Evolutionary conservation across 1,140 invertebrate genomes (phyloP).

Genomic region (Yoshiicerus persimilis): DNA sequence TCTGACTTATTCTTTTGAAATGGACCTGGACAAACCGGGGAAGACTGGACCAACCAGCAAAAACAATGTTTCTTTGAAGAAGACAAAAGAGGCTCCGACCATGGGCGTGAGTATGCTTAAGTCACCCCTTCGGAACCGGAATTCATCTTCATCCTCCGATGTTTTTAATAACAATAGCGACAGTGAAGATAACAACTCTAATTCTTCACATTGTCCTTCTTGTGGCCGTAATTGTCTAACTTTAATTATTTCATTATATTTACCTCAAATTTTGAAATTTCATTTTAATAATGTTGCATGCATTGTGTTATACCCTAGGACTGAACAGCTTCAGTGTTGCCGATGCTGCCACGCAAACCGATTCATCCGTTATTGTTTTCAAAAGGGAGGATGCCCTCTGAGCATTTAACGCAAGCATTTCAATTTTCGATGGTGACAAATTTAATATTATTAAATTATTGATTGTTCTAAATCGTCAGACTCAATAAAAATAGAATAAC

Average conservation of each 20-base stretch:
- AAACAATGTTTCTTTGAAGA: neutral
- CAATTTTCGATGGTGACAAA: neutral
- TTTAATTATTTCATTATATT: too few relatives aligned
- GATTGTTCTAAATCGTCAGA: too few relatives aligned
- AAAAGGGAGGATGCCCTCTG: neutral
- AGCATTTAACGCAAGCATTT: neutral
- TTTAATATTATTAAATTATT: too few relatives aligned
- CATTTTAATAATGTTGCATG: too few relatives aligned
- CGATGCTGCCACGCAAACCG: neutral
- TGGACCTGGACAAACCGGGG: neutral
- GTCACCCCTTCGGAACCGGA: neutral
- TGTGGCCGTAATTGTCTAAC: neutral
- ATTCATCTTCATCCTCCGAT: neutral
- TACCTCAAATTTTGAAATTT: too few relatives aligned
- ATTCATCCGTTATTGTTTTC: neutral
- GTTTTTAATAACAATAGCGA: slow-evolving; percentile 1
- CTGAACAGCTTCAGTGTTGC: neutral
- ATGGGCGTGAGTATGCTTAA: neutral
- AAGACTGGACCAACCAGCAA: neutral
- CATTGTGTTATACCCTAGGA: neutral
- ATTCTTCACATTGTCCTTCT: neutral
- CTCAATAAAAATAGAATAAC: too few relatives aligned
- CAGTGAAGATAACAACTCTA: neutral
- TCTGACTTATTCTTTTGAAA: slow-evolving; percentile 3
- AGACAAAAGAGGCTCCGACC: neutral